Conservation (phyloP, 2,113 vertebrate genomes). For the Thermophis baileyi region DNA sequence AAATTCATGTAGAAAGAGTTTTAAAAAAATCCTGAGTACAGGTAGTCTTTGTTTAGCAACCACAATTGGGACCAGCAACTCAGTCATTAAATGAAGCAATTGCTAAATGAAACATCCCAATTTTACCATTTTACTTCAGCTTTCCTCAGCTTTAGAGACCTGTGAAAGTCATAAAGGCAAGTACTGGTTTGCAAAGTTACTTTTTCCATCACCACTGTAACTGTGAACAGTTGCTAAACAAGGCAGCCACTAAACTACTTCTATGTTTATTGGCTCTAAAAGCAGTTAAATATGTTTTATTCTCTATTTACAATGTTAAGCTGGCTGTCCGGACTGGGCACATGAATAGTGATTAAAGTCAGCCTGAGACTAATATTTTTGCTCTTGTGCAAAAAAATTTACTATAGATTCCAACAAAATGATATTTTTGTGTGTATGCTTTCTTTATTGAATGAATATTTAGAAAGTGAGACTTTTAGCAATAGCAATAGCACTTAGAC, state of each 20-base stretch:
- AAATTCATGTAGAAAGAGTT: neutral
- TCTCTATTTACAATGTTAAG: neutral
- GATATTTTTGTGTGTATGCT: neutral
- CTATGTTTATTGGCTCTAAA: neutral
- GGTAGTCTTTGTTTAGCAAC: neutral
- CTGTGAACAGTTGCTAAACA: neutral
- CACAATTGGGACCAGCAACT: neutral
- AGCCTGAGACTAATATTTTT: neutral
- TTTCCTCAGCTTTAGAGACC: neutral
- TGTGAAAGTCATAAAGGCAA: neutral
- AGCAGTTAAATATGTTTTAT: neutral
- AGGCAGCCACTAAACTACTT: neutral
- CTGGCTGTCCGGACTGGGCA: neutral
- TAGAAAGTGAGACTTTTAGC: neutral
- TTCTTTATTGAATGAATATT: neutral
- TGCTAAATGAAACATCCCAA: neutral
- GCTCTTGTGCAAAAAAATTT: neutral
- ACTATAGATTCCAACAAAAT: neutral
- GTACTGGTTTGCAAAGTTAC: neutral
- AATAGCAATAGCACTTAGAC: no score
- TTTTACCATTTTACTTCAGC: neutral
- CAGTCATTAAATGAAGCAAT: neutral
- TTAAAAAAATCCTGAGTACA: neutral
- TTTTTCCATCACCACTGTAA: neutral
- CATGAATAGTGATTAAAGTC: neutral